Percentiles rank a stretch among this genome's conserved stretches.
These are phyloP conservation scores for Corythaixoides concolor DNA, from an alignment of 2,113 vertebrate species.

Conservation along the genomic window DNA sequence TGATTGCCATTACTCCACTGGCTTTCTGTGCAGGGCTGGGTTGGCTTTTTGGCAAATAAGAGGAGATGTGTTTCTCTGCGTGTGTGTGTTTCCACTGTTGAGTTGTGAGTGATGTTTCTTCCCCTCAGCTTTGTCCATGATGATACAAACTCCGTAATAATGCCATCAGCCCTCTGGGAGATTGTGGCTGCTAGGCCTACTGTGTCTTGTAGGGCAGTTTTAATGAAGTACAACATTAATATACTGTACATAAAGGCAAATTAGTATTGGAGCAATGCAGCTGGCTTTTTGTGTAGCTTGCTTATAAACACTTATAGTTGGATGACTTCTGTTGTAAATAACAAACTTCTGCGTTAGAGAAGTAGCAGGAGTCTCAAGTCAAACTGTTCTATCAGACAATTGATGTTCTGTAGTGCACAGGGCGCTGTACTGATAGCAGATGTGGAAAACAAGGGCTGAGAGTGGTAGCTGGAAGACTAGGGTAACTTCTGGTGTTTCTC, in stretches of 20 bases:
- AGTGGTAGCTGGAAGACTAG: neutral
- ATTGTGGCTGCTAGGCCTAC: neutral
- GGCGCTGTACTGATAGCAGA: neutral
- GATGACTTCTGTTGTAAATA: neutral
- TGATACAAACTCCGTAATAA: neutral
- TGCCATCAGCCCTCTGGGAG: neutral
- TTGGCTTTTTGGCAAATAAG: neutral
- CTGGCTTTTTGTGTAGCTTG: neutral
- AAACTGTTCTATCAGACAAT: neutral
- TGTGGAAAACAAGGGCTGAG: neutral
- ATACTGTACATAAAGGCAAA: neutral
- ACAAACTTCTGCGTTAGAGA: neutral
- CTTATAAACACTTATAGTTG: neutral
- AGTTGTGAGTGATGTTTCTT: neutral
- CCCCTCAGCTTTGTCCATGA: too few species aligned
- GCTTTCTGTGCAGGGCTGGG: neutral
- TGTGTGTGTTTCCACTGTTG: neutral
- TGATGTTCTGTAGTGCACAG: neutral
- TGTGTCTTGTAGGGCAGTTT: neutral
- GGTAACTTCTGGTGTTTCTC: constrained; percentile 8
- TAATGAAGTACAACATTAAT: neutral
- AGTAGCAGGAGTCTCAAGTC: neutral
- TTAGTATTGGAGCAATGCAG: neutral
- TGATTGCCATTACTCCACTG: neutral
- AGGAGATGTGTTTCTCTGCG: neutral